Evolutionary conservation across 2,888 invertebrate species (phyloP).

Genomic region (Invenusta paracnida): DNA sequence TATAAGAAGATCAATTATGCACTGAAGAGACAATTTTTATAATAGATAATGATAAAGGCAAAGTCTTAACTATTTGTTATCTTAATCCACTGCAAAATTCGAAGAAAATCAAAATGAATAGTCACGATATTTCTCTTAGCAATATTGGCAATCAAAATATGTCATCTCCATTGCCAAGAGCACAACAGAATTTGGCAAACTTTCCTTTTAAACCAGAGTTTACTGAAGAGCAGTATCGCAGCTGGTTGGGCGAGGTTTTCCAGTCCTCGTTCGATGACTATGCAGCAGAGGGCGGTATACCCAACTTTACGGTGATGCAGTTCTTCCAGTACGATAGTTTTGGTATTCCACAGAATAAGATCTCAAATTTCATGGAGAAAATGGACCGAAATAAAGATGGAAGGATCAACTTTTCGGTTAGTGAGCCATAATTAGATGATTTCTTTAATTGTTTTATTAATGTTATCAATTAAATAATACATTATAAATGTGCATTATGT

Average conservation of each 20-base stretch:
- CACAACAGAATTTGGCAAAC: not conserved
- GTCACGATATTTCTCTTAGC: not conserved
- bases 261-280: not conserved
- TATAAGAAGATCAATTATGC: too few species aligned
- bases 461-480: too few species aligned
- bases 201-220: not conserved
- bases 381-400: not conserved
- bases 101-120: too few species aligned
- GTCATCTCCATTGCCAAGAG: not conserved
- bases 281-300: not conserved
- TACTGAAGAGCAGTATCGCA: not conserved
- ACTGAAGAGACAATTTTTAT: too few species aligned
- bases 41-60: too few species aligned
- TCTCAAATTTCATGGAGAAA: not conserved
- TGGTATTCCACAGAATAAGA: not conserved
- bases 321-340: not conserved
- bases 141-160: not conserved
- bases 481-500: too few species aligned
- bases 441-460: too few species aligned
- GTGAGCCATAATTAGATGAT: too few species aligned
- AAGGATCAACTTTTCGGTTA: not conserved
- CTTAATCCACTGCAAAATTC: too few species aligned
- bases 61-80: too few species aligned
- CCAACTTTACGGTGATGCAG: not conserved
- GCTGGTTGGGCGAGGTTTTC: not conserved